phyloP scores from a whole-genome alignment of 2,888 invertebrate species.

The Amphipyra tragopoginis region DNA sequence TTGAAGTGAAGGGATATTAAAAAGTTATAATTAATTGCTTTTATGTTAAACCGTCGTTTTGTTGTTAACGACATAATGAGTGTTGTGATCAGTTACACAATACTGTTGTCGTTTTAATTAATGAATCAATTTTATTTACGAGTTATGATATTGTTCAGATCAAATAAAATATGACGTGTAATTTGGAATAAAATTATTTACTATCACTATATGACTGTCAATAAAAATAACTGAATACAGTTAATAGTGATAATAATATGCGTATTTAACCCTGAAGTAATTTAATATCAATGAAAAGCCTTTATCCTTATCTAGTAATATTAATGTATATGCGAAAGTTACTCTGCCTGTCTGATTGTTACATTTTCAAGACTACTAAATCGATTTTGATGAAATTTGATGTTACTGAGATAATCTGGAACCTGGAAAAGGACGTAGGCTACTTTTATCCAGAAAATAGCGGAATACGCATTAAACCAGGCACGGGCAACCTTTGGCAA shows the following conservation, averaged over 20 bases:
- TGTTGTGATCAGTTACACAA: conserved; percentile 21
- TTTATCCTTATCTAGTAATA: neutral
- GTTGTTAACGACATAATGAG: conserved; percentile 20
- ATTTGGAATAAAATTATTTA: neutral
- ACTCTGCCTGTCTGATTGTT: too few relatives aligned
- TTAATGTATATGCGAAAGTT: too few relatives aligned
- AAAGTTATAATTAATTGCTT: conserved; percentile 61
- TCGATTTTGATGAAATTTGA: too few relatives aligned
- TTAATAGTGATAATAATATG: neutral
- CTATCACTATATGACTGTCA: neutral
- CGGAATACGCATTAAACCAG: too few relatives aligned
- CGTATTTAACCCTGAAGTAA: too few relatives aligned
- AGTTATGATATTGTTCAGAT: conserved; percentile 1
- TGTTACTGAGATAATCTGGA: too few relatives aligned
- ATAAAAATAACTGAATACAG: neutral
- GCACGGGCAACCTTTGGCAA: too few relatives aligned
- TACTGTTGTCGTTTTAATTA: conserved; percentile 29
- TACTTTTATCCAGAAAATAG: too few relatives aligned
- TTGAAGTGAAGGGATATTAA: conserved; percentile 50
- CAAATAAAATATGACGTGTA: conserved; percentile 15
- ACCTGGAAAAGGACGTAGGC: too few relatives aligned
- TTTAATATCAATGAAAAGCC: neutral
- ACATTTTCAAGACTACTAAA: too few relatives aligned
- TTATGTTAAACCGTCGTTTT: conserved; percentile 36
- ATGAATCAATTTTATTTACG: conserved; percentile 11